Base-by-base conservation (phyloP, 2,113 vertebrate genomes). In the Takifugu flavidus region DNA sequence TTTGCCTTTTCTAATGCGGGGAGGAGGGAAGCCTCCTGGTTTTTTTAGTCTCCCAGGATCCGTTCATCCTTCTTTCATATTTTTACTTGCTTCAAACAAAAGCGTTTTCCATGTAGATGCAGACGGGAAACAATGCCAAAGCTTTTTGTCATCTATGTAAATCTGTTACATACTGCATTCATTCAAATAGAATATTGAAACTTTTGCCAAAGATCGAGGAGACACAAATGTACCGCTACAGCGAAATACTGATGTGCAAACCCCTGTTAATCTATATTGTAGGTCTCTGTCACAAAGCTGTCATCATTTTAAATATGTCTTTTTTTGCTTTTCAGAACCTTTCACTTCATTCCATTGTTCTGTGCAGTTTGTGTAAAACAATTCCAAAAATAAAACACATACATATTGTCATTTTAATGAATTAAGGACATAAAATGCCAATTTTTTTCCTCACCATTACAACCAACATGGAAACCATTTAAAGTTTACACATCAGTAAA, bases 201-300 rank as follows among this genome's bases (percentile, higher is more conserved):
- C 0, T 82, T 72, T 74, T 85, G 57, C 71, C 75, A 86, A 77
- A 81, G 65, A 47, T 66, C 49, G 25, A 76, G 52, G 72, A 44
- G 31, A 78, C 59, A 53, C 13, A 59, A 67, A 72, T 78, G 2
- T 74, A 58, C 59, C 67, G 66, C 77, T 76, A 65, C 62, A 61
- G 14, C 59, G 46, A 56, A 29, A 77, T 59, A 52, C 12, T 73
- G 47, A 73, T 45, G 57, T 67, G 62, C 57, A 71, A 47, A 74
- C 57, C 44, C 66, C 70, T 54, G 78, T 83, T 85, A 88, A 86
- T 89, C 87, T 88, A 86, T 88, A 14, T 20, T 54, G 50, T 45
- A 61, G 73, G 57, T 62, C 75, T 61, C 74, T 82, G 49, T 62
- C 61, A 64, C 67, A 70, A 65, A 61, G 51, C 42, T 82, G 61